phyloP scores from a whole-genome alignment of 2,797 vertebrate genomes.

The Eidolon dupreanum region DNA sequence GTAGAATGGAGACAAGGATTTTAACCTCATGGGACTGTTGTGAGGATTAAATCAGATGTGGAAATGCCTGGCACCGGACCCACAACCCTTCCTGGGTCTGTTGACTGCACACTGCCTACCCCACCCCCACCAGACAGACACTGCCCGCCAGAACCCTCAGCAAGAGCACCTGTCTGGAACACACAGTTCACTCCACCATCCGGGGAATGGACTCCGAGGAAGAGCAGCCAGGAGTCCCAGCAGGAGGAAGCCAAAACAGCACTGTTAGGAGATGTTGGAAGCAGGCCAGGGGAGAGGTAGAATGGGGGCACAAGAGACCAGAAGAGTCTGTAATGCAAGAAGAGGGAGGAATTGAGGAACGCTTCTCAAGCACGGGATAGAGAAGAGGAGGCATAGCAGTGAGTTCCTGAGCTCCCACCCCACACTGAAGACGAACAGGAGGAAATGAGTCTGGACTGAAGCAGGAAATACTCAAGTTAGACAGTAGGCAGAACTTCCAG shows the following conservation, averaged over 20 bases:
- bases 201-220: neutral
- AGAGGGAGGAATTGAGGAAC: neutral
- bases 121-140: neutral
- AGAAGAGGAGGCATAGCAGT: neutral
- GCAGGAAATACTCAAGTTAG: neutral
- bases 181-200: constrained; percentile 33
- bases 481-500: neutral
- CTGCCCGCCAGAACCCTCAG: neutral
- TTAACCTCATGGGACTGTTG: neutral
- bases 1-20: neutral
- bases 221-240: constrained; percentile 42
- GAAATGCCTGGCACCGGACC: neutral
- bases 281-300: neutral
- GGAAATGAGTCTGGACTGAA: neutral
- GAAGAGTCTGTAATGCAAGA: neutral
- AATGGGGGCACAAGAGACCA: neutral
- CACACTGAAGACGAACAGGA: neutral
- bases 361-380: neutral
- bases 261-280: neutral
- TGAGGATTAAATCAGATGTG: neutral
- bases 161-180: constrained; percentile 64
- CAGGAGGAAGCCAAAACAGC: constrained; percentile 10
- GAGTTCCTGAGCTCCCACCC: neutral
- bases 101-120: neutral
- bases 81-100: neutral